Evolutionary conservation across 2,888 invertebrate genomes (phyloP).

Genomic region (Thymelicus sylvestris): DNA sequence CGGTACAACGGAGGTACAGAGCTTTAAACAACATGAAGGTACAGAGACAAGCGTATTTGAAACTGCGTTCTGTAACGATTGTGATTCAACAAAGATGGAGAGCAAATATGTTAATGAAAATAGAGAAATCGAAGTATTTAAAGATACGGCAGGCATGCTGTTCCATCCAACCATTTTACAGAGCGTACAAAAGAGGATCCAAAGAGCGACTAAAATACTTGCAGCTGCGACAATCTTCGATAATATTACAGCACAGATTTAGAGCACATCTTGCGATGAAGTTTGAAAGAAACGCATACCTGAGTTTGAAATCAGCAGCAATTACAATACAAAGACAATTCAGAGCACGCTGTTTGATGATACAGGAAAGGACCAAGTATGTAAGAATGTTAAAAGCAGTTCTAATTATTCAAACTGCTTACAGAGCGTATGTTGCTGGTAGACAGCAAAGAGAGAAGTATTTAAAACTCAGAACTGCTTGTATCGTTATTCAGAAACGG

Average conservation of each 20-base stretch:
- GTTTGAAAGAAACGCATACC: constrained; percentile 54
- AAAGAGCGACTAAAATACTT: constrained; percentile 59
- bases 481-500: constrained; percentile 66
- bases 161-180: constrained; percentile 72
- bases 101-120: constrained; percentile 61
- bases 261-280: constrained; percentile 63
- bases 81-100: constrained; percentile 66
- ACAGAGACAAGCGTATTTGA: constrained; percentile 56
- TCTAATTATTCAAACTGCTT: constrained; percentile 70
- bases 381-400: constrained; percentile 60
- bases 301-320: constrained; percentile 49
- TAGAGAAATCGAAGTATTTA: constrained; percentile 63
- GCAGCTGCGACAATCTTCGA: constrained; percentile 52
- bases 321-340: constrained; percentile 65
- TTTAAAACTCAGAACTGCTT: constrained; percentile 55
- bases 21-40: constrained; percentile 59
- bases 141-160: constrained; percentile 59
- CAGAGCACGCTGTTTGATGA: constrained; percentile 64
- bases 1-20: constrained; percentile 71
- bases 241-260: constrained; percentile 61
- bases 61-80: constrained; percentile 49
- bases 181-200: constrained; percentile 55
- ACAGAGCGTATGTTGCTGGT: constrained; percentile 54
- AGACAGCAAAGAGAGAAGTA: constrained; percentile 58
- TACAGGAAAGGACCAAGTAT: constrained; percentile 62